Evolutionary conservation across 2,113 vertebrate genomes (phyloP).

Genomic region (Colius striatus): DNA sequence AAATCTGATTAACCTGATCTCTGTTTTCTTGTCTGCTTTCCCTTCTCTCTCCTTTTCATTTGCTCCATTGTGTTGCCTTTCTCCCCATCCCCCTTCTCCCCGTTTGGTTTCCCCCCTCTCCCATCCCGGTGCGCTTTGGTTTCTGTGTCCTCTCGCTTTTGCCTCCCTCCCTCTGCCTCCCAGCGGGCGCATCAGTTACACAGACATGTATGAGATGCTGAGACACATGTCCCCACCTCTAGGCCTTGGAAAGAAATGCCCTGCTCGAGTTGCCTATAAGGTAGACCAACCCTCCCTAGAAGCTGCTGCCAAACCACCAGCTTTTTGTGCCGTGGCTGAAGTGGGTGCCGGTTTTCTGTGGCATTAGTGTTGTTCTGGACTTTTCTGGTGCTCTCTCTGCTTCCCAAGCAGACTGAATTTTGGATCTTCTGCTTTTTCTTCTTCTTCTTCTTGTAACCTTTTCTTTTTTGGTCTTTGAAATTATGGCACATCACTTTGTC

Average conservation of each 20-base stretch:
- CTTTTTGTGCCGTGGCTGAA: conserved; percentile 56
- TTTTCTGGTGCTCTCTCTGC: conserved; percentile 53
- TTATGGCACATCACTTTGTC: conserved; percentile 34
- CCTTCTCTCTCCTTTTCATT: conserved; percentile 59
- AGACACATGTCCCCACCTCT: conserved; percentile 99
- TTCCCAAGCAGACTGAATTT: conserved; percentile 16
- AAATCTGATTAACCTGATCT: conserved; percentile 90
- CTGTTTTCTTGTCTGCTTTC: conserved; percentile 83
- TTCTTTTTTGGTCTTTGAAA: neutral
- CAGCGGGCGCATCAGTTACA: conserved; percentile 99
- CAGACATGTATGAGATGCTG: conserved; percentile 99
- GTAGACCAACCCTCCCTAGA: conserved; percentile 80
- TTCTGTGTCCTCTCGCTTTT: conserved; percentile 38
- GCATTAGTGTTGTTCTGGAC: conserved; percentile 21
- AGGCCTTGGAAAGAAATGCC: conserved; percentile 99
- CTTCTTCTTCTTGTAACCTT: neutral
- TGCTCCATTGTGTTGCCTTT: conserved; percentile 8
- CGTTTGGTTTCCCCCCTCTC: neutral
- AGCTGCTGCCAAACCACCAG: conserved; percentile 12
- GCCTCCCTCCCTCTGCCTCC: conserved; percentile 57
- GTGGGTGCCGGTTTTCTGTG: conserved; percentile 39
- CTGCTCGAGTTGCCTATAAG: conserved; percentile 97
- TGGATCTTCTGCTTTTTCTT: neutral
- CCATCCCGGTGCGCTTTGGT: neutral
- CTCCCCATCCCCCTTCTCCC: neutral